Evolutionary conservation across 2,113 vertebrate species (phyloP), one percentile per base, ranked within the genome.

Genomic region (Thinocorus orbignyianus): DNA sequence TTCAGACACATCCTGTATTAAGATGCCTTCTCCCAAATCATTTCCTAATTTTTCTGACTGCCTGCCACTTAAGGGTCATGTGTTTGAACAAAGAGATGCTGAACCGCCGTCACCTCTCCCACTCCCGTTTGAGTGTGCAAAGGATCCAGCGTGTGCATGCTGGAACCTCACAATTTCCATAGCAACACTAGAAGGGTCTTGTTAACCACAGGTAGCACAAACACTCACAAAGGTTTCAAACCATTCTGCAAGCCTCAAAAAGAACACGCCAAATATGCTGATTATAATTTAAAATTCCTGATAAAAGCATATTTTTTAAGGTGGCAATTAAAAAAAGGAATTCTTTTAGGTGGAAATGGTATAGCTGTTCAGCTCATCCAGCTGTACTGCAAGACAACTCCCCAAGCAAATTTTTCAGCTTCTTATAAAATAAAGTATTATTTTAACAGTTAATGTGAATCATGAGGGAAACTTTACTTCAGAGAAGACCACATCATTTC

Each of bases 81-180:
- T 51, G 23, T 41, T 30, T 83, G 88, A 95, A 92, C 57, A 93
- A 95, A 81, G 71, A 73, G 61, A 87, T 23, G 20, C 54, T 88
- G 65, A 91, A 81, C 61, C 7, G 18, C 85, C 7, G 2, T 25
- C 44, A 86, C 41, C 33, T 92, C 61, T 92, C 71, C 52, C 37
- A 57, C 60, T 81, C 30, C 58, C 60, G 33, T 46, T 18, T 60
- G 28, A 74, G 48, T 0, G 0, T 48, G 69, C 51, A 94, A 57
- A 93, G 65, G 57, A 81, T 78, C 61, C 65, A 24, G 70, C 1
- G 0, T 24, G 48, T 11, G 16, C 57, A 17, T 44, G 7, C 41
- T 42, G 65, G 72, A 94, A 76, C 46, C 81, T 91, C 64, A 71
- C 72, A 41, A 96, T 95, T 95, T 89, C 96, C 91, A 94, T 92